Percentiles rank a stretch among this genome's conserved stretches.
These are phyloP conservation scores for Austrolebias charrua DNA, from an alignment of 2,797 vertebrate genomes.

Conservation along the genomic window DNA sequence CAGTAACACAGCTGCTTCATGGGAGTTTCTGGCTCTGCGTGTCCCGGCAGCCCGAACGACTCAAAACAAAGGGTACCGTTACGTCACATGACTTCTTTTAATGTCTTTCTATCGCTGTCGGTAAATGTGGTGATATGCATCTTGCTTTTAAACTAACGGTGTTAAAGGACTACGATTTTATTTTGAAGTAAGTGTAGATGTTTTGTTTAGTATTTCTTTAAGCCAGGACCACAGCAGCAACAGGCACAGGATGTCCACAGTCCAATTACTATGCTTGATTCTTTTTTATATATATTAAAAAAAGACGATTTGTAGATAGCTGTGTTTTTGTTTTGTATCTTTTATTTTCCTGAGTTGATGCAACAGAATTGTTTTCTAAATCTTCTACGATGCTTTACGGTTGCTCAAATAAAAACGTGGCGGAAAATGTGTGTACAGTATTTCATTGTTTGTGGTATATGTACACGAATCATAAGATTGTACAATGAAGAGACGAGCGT, in stretches of 20 bases:
- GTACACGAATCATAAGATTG: too few species aligned
- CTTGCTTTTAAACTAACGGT: conserved; percentile 65
- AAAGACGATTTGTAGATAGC: conserved; percentile 61
- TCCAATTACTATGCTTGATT: conserved; percentile 45
- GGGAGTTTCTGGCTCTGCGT: conserved; percentile 15
- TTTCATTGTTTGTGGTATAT: too few species aligned
- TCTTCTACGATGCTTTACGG: conserved; percentile 72
- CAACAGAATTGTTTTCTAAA: conserved; percentile 76
- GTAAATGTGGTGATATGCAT: conserved; percentile 75
- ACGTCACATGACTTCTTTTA: conserved; percentile 55
- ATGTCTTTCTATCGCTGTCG: conserved; percentile 64
- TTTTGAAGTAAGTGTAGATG: conserved; percentile 34
- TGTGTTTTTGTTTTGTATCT: conserved; percentile 42
- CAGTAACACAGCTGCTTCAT: not conserved
- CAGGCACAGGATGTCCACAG: conserved; percentile 41
- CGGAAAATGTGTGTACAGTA: conserved; percentile 44
- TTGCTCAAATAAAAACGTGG: conserved; percentile 68
- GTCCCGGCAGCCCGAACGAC: conserved; percentile 1
- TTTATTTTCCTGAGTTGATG: conserved; percentile 47
- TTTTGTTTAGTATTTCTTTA: conserved; percentile 40
- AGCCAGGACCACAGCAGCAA: conserved; percentile 51
- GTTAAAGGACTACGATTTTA: conserved; percentile 54
- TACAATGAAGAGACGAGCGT: too few species aligned
- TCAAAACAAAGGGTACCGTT: conserved; percentile 28
- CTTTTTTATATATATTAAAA: conserved; percentile 43